Conservation (phyloP, 2,797 vertebrate genomes). For the Falco berigora region DNA sequence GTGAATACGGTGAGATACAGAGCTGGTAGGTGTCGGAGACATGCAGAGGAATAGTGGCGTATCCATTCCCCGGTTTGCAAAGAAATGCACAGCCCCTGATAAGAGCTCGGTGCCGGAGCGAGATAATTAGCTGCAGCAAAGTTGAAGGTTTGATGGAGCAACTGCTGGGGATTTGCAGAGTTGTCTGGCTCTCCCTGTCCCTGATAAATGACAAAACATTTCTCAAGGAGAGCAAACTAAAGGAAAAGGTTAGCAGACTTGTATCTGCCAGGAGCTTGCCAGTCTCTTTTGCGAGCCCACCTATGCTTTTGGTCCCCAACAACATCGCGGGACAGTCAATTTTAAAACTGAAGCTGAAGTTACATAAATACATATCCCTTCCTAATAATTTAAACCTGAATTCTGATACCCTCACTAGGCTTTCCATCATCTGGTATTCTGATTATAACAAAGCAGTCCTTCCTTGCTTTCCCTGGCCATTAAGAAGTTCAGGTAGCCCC, state of each 20-base stretch:
- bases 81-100: not conserved
- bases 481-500: not conserved
- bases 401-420: not conserved
- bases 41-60: not conserved
- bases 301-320: not conserved
- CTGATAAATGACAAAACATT: not conserved
- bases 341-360: not conserved
- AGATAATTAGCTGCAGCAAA: slow-evolving; percentile 7
- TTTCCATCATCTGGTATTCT: not conserved
- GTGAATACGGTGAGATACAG: not conserved
- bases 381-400: not conserved
- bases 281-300: not conserved
- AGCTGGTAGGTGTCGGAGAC: not conserved
- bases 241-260: not conserved
- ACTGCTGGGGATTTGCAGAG: not conserved
- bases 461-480: not conserved
- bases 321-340: not conserved
- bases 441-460: not conserved
- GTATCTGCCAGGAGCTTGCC: not conserved
- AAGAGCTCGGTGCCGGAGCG: not conserved
- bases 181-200: not conserved
- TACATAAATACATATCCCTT: not conserved
- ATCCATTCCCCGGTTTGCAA: not conserved
- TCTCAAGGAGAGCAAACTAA: not conserved
- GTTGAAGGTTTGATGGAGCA: not conserved